Evolutionary conservation across 2,888 invertebrate genomes (phyloP).

Genomic region (Danaus chrysippus): DNA sequence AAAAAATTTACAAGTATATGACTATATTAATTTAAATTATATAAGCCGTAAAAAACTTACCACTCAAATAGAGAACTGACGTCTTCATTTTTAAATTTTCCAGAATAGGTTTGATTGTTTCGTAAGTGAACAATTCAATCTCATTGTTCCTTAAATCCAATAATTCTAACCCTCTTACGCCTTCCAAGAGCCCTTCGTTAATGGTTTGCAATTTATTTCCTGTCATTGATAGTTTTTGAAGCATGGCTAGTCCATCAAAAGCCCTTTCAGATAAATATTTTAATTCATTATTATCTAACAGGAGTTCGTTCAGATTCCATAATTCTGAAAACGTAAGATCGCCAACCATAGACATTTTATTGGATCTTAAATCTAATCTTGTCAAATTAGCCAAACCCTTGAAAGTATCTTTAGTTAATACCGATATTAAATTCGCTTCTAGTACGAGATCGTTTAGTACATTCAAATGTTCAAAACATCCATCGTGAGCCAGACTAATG

Average conservation of each 20-base stretch:
- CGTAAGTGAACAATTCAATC: slow-evolving; percentile 86
- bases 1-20: not conserved
- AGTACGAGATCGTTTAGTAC: slow-evolving; percentile 88
- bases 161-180: slow-evolving; percentile 85
- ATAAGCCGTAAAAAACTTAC: slow-evolving; percentile 45
- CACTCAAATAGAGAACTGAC: slow-evolving; percentile 68
- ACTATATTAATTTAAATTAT: not conserved
- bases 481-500: slow-evolving; percentile 90
- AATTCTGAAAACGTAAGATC: slow-evolving; percentile 89
- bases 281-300: slow-evolving; percentile 84
- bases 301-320: slow-evolving; percentile 85
- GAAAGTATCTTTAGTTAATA: slow-evolving; percentile 87
- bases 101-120: slow-evolving; percentile 86
- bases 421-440: slow-evolving; percentile 86
- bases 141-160: slow-evolving; percentile 89
- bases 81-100: slow-evolving; percentile 83
- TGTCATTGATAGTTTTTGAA: slow-evolving; percentile 86
- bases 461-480: slow-evolving; percentile 86
- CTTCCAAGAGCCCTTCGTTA: slow-evolving; percentile 85
- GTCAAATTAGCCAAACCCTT: slow-evolving; percentile 85
- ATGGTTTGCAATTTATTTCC: slow-evolving; percentile 87
- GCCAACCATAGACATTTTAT: slow-evolving; percentile 87
- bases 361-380: slow-evolving; percentile 86
- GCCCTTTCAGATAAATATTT: slow-evolving; percentile 87
- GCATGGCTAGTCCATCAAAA: slow-evolving; percentile 85